Percentiles rank a stretch among this genome's conserved stretches.
Conservation (phyloP, 2,888 invertebrate species). For the Troides helena region DNA sequence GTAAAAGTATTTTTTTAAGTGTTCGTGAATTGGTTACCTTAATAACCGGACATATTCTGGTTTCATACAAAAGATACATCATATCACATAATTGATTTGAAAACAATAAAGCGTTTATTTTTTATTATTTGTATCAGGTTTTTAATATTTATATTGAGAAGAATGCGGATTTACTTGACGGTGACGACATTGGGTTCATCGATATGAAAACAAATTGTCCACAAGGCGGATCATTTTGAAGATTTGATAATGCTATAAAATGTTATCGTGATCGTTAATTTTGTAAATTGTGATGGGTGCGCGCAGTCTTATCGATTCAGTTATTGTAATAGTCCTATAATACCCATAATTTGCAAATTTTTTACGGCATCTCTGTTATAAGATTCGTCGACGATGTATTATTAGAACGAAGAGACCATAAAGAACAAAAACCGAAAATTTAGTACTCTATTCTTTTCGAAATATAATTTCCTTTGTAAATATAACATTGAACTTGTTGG, state of each 20-base stretch:
- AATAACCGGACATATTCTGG: conserved; percentile 30
- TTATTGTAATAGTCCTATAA: conserved; percentile 12
- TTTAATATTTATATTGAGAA: conserved; percentile 23
- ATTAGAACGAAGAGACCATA: background rate
- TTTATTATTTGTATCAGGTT: conserved; percentile 27
- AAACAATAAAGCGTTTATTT: conserved; percentile 31
- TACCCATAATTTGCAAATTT: background rate
- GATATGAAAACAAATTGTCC: conserved; percentile 28
- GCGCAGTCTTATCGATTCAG: conserved; percentile 2
- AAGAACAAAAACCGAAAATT: background rate
- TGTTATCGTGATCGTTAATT: conserved; percentile 24
- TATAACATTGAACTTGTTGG: background rate
- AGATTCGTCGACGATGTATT: background rate
- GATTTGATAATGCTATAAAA: conserved; percentile 23
- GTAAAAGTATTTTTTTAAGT: conserved; percentile 6
- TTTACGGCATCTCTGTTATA: background rate
- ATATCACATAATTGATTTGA: conserved; percentile 27
- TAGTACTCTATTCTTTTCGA: background rate
- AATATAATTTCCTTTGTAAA: background rate
- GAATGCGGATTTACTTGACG: conserved; percentile 29
- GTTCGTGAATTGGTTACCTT: conserved; percentile 9
- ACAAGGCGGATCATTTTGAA: conserved; percentile 17
- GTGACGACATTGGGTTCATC: conserved; percentile 27
- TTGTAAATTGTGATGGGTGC: conserved; percentile 4
- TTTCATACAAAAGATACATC: conserved; percentile 19